Evolutionary conservation across 23 tunicate genomes (phyloP).

Genomic region (Aplidium turbinatum): DNA sequence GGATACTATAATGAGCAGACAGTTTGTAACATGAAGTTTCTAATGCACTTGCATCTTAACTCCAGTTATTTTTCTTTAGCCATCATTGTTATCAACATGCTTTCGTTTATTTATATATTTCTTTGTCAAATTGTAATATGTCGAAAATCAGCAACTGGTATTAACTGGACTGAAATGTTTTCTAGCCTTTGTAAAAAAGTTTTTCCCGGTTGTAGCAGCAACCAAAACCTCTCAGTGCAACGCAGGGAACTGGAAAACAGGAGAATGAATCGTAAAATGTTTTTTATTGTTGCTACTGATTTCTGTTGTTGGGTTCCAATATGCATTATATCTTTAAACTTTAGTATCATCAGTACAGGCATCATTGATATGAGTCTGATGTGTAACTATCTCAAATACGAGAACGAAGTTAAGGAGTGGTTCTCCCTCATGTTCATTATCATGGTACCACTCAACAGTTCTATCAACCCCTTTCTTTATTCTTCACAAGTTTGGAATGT

Average conservation of each 20-base stretch:
- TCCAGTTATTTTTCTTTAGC: neutral
- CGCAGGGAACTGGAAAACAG: slow-evolving; percentile 19
- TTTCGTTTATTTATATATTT: slow-evolving; percentile 4
- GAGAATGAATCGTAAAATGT: slow-evolving; percentile 6
- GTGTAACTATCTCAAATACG: neutral
- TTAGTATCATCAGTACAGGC: neutral
- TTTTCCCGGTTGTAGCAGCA: neutral
- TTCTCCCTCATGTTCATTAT: slow-evolving; percentile 8
- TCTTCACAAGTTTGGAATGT: too few species aligned
- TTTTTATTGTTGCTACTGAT: slow-evolving; percentile 27
- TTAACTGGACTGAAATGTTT: too few species aligned
- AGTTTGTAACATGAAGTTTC: slow-evolving; percentile 4
- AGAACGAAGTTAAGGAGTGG: neutral
- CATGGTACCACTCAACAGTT: slow-evolving; percentile 16
- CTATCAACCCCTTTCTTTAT: slow-evolving; percentile 27
- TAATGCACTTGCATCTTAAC: slow-evolving; percentile 2
- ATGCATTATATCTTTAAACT: slow-evolving; percentile 3
- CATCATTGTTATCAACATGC: neutral
- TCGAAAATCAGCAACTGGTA: neutral
- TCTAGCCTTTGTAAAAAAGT: too few species aligned
- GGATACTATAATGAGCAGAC: neutral
- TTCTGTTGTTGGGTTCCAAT: slow-evolving; percentile 36
- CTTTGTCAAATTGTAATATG: slow-evolving; percentile 10
- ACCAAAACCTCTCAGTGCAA: neutral
- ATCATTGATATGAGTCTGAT: neutral